Conservation (phyloP, 2,888 invertebrate genomes). For the Heliconius cydno region DNA sequence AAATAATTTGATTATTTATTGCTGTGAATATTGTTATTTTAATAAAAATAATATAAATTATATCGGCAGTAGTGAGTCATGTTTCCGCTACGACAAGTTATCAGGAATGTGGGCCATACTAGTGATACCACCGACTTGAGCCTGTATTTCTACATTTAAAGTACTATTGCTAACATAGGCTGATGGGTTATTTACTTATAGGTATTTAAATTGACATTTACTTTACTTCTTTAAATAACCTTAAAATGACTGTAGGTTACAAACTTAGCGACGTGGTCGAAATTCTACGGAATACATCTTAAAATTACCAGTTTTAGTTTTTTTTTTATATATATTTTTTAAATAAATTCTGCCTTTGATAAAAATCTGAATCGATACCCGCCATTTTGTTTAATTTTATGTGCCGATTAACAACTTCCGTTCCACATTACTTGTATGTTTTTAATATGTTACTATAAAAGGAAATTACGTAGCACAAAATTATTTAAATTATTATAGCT, state of each 20-base stretch:
- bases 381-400: conserved; percentile 10
- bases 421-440: neutral
- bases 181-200: conserved; percentile 38
- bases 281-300: neutral
- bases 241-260: neutral
- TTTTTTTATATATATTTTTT: neutral
- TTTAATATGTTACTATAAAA: neutral
- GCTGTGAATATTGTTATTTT: conserved; percentile 46
- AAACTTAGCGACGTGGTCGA: neutral
- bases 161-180: conserved; percentile 49
- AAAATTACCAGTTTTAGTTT: neutral
- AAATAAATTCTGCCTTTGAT: conserved; percentile 13
- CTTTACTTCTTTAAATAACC: neutral
- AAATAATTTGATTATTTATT: conserved; percentile 45
- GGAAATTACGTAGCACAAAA: neutral
- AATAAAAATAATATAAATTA: conserved; percentile 46
- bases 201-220: conserved; percentile 11
- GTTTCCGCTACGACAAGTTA: conserved; percentile 74
- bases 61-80: conserved; percentile 62
- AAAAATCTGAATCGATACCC: conserved; percentile 18
- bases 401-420: conserved; percentile 7
- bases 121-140: conserved; percentile 62
- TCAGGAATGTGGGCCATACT: conserved; percentile 72
- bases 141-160: conserved; percentile 59
- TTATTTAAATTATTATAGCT: neutral